Conservation (phyloP, 2,113 vertebrate species). For the Campylorhamphus procurvoides region DNA sequence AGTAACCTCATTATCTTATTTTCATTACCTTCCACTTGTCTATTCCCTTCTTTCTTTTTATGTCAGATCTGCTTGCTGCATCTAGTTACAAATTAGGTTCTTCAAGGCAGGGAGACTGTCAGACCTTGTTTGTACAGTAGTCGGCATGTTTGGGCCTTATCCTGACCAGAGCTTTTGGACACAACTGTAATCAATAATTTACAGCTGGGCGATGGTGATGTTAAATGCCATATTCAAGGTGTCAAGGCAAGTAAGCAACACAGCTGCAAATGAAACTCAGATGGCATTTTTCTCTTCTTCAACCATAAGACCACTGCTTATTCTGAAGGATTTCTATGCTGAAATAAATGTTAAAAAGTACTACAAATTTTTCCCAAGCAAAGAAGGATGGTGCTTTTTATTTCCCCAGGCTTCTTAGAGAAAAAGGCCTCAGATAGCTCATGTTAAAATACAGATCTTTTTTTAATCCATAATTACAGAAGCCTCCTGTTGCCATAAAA, state of each 20-base stretch:
- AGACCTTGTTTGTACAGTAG: neutral
- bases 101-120: neutral
- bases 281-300: constrained; percentile 7
- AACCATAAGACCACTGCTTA: neutral
- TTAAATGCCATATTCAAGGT: constrained; percentile 35
- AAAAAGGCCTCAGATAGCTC: neutral
- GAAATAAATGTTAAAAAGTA: neutral
- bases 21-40: constrained; percentile 1
- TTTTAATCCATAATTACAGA: neutral
- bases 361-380: neutral
- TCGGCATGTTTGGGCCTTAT: neutral
- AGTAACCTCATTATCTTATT: constrained; percentile 55
- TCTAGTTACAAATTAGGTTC: constrained; percentile 22
- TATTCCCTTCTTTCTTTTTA: constrained; percentile 33
- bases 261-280: constrained; percentile 25
- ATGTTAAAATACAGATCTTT: neutral
- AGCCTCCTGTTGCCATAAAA: neutral
- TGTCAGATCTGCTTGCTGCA: neutral
- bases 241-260: constrained; percentile 17
- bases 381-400: neutral
- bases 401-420: neutral
- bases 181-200: constrained; percentile 44
- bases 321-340: neutral
- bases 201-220: constrained; percentile 3
- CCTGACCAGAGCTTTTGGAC: constrained; percentile 17